phyloP scores from a whole-genome alignment of 1,140 invertebrate species.

The Grapholita molesta region DNA sequence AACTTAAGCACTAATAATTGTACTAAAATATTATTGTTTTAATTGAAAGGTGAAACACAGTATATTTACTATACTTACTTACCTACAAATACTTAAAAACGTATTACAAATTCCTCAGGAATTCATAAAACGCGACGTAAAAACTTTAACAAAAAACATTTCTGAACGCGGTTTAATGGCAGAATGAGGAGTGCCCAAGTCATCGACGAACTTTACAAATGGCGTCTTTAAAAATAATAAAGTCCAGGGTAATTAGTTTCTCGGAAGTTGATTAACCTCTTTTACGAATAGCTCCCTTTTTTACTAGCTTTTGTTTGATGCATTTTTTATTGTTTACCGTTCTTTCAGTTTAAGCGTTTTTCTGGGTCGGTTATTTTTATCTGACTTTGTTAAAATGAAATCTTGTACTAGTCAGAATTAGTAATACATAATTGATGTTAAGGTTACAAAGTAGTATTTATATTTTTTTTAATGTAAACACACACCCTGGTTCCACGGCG shows the following conservation, averaged over 20 bases:
- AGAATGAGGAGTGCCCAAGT: background rate
- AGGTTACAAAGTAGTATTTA: too few species aligned
- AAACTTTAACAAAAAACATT: background rate
- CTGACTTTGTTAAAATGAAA: background rate
- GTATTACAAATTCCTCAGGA: background rate
- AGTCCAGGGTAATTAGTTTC: background rate
- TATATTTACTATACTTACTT: too few species aligned
- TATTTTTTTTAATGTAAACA: too few species aligned
- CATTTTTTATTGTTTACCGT: background rate
- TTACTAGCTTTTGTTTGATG: background rate
- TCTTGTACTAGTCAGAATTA: background rate
- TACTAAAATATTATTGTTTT: too few species aligned
- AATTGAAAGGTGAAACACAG: too few species aligned
- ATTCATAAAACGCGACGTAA: background rate
- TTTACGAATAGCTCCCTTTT: background rate
- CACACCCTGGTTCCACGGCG: too few species aligned
- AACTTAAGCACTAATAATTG: too few species aligned
- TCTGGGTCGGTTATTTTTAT: background rate
- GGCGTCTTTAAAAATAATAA: slow-evolving; percentile 1
- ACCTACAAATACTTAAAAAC: too few species aligned
- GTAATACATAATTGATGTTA: too few species aligned
- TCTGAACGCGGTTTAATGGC: background rate
- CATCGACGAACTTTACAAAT: background rate
- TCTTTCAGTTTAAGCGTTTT: background rate
- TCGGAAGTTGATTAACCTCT: slow-evolving; percentile 2